Base-by-base conservation (phyloP, 2,797 vertebrate genomes). In the Poecilia picta region DNA sequence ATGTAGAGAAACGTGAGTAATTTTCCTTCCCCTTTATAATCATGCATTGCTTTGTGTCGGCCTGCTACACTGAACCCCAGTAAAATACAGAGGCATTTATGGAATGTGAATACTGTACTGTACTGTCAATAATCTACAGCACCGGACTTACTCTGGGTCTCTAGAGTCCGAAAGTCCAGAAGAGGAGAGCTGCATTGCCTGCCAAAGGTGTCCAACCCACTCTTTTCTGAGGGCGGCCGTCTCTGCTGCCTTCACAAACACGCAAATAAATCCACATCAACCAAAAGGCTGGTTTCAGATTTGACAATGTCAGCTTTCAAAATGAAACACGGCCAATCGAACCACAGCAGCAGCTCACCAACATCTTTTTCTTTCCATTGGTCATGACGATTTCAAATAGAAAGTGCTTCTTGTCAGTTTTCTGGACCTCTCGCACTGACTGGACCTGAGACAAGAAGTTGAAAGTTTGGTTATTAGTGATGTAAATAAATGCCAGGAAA, bases 371-470 rank as follows among this genome's bases (percentile, higher is more conserved):
- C 89, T 96, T 97, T 72, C 96, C 96, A 3, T 93, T 95, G 81
- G 90, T 95, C 96, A 97, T 94, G 78, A 80, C 84, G 28, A 97
- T 95, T 86, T 97, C 96, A 89, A 97, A 97, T 47, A 92, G 73
- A 18, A 94, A 96, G 64, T 89, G 92, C 39, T 92, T 95, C 57
- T 79, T 80, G 10, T 85, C 89, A 0, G 73, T 64, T 64, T 70
- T 79, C 28, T 82, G 86, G 43, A 96, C 79, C 80, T 95, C 92
- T 51, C 92, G 88, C 66, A 97, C 96, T 0, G 95, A 94, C 89
- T 96, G 95, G 28, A 97, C 90, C 96, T 97, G 87, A 18, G 0
- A 66, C 47, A 28, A 72, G 10, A 79, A 2, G 51, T 8, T 13
- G 18, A 77, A 0, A 80, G 43, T 75, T 15, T 74, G 1, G 55